Evolutionary conservation across 2,113 vertebrate species (phyloP).

Genomic region (Narcine bancroftii): DNA sequence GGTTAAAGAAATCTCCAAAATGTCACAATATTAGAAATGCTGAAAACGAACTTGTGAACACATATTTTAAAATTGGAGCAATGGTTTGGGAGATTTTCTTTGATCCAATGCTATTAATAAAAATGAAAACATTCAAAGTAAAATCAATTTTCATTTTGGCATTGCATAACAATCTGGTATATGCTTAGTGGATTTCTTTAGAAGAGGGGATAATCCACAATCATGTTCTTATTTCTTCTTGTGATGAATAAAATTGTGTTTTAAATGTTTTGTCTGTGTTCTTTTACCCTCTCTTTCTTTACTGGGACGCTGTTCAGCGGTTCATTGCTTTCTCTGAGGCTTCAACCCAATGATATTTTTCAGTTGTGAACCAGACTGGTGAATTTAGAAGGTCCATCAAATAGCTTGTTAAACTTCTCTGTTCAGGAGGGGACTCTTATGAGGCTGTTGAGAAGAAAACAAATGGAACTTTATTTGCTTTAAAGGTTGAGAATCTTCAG

Average conservation of each 20-base stretch:
- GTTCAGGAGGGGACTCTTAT: not conserved
- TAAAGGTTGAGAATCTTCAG: not conserved
- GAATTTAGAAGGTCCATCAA: not conserved
- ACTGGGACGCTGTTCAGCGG: not conserved
- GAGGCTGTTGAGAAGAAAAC: not conserved
- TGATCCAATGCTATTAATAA: not conserved
- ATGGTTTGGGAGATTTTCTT: constrained; percentile 5
- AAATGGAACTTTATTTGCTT: not conserved
- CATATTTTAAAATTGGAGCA: not conserved
- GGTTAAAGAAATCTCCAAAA: not conserved
- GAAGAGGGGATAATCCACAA: not conserved
- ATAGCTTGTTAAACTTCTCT: not conserved
- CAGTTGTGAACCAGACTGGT: not conserved
- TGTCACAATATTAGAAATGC: not conserved
- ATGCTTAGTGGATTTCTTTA: not conserved
- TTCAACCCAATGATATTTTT: not conserved
- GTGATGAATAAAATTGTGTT: not conserved
- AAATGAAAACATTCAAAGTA: not conserved
- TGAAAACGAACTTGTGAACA: not conserved
- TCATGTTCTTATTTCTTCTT: not conserved
- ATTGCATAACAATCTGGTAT: not conserved
- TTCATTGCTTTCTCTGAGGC: not conserved
- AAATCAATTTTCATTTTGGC: constrained; percentile 29
- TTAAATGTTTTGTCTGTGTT: not conserved
- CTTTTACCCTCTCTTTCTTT: not conserved